Conservation (phyloP, 2,888 invertebrate genomes). For the Caenorhabditis afra region DNA sequence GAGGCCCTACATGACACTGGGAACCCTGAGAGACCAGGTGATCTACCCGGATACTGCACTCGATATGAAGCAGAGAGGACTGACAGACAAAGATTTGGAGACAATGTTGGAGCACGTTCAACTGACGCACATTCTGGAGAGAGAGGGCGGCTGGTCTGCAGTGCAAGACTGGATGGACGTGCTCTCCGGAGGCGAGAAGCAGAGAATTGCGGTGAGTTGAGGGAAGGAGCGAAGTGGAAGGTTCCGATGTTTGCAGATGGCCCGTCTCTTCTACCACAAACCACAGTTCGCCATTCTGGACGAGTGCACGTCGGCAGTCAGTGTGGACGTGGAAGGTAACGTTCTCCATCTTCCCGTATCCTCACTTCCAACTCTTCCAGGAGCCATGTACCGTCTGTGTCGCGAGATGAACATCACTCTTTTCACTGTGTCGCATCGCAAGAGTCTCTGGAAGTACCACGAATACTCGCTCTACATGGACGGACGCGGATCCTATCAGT, state of each 20-base stretch:
- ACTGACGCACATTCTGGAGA: constrained; percentile 81
- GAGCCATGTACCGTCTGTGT: constrained; percentile 71
- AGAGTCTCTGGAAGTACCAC: constrained; percentile 81
- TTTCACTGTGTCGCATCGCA: constrained; percentile 95
- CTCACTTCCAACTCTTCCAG: constrained; percentile 42
- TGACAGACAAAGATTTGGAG: constrained; percentile 86
- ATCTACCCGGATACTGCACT: constrained; percentile 92
- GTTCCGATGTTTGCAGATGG: constrained; percentile 73
- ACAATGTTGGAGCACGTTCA: constrained; percentile 86
- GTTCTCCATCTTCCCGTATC: constrained; percentile 71
- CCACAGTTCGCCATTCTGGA: constrained; percentile 83
- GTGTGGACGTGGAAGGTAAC: constrained; percentile 83
- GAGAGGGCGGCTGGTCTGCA: constrained; percentile 74
- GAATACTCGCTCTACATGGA: constrained; percentile 94
- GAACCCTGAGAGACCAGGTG: constrained; percentile 90
- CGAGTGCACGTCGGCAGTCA: constrained; percentile 83
- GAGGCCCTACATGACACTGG: constrained; percentile 96
- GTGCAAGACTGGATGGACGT: constrained; percentile 90
- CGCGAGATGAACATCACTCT: constrained; percentile 91
- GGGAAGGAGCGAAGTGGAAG: not conserved
- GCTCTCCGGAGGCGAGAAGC: constrained; percentile 83
- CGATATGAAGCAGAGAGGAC: constrained; percentile 86
- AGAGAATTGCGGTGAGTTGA: constrained; percentile 83
- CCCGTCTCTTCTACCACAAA: constrained; percentile 81
- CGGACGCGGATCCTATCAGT: constrained; percentile 92